A percentile compares a stretch with the other conserved stretches of the same genome.
Conservation (phyloP, 1,140 invertebrate species). For the Nasonia vitripennis region DNA sequence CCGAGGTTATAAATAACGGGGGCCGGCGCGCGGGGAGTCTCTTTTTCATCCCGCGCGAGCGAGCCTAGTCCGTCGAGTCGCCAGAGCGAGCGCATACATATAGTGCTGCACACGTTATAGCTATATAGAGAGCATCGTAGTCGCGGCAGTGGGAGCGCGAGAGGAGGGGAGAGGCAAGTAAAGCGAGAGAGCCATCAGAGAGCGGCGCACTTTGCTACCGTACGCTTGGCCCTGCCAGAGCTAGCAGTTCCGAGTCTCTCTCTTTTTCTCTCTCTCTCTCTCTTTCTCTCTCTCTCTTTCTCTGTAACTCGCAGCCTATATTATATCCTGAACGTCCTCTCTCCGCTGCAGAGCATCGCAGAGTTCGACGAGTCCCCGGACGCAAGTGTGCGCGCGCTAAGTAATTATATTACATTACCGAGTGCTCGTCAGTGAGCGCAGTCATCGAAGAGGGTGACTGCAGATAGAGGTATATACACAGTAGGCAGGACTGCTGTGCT, state of each 20-base stretch:
- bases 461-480: too few species aligned
- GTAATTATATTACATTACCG: too few species aligned
- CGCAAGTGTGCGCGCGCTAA: neutral
- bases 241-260: neutral
- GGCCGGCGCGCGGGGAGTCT: constrained; percentile 62
- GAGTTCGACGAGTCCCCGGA: neutral
- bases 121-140: constrained; percentile 2
- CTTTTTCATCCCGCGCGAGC: constrained; percentile 66
- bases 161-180: neutral
- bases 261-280: too few species aligned
- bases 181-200: constrained; percentile 8
- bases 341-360: neutral
- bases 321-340: neutral
- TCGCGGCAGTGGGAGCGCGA: neutral
- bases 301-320: too few species aligned
- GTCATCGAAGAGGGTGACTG: too few species aligned
- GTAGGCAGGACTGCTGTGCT: neutral
- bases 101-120: constrained; percentile 38
- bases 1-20: constrained; percentile 69
- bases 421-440: too few species aligned
- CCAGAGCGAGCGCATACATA: constrained; percentile 56
- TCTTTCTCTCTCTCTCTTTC: too few species aligned
- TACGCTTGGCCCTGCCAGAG: constrained; percentile 43
- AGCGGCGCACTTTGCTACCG: constrained; percentile 60
- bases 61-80: constrained; percentile 17